These are phyloP conservation scores for Drosophila elegans DNA, from an alignment of 1,140 invertebrate genomes.

Conservation along the genomic window DNA sequence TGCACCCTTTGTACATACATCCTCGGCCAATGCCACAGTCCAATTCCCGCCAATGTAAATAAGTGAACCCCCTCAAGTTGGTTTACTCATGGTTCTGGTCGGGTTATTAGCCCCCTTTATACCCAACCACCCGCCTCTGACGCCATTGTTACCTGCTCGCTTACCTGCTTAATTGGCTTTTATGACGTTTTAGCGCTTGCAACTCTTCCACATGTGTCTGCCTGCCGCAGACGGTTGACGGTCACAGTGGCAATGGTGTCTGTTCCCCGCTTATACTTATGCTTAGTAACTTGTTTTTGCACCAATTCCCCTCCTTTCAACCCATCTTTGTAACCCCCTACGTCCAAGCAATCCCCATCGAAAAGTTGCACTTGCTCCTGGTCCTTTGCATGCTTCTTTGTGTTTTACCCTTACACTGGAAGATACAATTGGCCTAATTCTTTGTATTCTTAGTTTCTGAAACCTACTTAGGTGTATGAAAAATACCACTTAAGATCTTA, in stretches of 20 bases:
- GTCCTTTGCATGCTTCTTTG: conserved; percentile 51
- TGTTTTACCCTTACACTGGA: conserved; percentile 21
- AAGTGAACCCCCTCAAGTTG: conserved; percentile 49
- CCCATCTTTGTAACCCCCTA: conserved; percentile 1
- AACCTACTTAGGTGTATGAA: no score
- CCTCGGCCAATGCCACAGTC: conserved; percentile 20
- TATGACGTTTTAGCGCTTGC: conserved; percentile 81
- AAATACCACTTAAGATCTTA: no score
- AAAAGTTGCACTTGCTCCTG: conserved; percentile 43
- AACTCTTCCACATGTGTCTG: conserved; percentile 40
- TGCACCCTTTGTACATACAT: conserved; percentile 37
- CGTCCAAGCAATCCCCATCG: conserved; percentile 23
- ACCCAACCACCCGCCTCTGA: conserved; percentile 25
- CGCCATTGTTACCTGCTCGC: conserved; percentile 66
- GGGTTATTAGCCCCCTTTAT: conserved; percentile 24
- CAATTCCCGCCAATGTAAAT: conserved; percentile 47
- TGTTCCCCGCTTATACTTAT: conserved; percentile 50
- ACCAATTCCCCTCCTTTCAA: neutral
- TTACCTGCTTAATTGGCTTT: conserved; percentile 83
- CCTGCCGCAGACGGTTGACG: conserved; percentile 39
- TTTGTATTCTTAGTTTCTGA: neutral
- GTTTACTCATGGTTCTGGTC: conserved; percentile 35
- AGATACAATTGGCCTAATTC: neutral
- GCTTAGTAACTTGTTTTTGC: conserved; percentile 57
- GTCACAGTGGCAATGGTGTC: conserved; percentile 34